Conservation (phyloP, 2,113 vertebrate genomes). For the Fukomys damarensis region DNA sequence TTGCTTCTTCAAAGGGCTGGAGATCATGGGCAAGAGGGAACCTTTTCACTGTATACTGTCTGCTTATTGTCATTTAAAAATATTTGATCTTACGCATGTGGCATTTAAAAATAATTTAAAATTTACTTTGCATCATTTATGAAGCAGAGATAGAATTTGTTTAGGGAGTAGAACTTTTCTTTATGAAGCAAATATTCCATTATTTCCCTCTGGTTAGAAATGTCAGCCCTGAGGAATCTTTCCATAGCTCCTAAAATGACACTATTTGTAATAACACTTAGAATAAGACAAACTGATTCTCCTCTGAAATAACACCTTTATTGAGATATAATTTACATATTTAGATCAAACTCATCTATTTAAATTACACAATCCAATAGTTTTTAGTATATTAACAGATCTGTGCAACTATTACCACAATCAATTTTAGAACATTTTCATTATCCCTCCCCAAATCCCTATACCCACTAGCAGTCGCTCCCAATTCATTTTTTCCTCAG, state of each 20-base stretch:
- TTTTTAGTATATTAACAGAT: neutral
- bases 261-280: neutral
- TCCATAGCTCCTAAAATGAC: neutral
- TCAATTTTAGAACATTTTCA: slow-evolving; percentile 35
- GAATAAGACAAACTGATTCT: neutral
- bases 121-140: neutral
- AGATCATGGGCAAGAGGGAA: neutral
- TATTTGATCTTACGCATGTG: neutral
- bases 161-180: slow-evolving; percentile 12
- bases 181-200: neutral
- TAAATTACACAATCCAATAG: neutral
- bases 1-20: neutral
- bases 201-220: slow-evolving; percentile 44
- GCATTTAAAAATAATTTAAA: neutral
- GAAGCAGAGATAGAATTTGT: slow-evolving; percentile 17
- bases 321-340: neutral
- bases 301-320: neutral
- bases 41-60: neutral
- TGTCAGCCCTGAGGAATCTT: neutral
- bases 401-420: neutral
- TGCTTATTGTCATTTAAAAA: neutral
- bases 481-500: neutral
- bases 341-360: neutral
- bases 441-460: neutral
- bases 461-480: neutral